phyloP scores from a whole-genome alignment of 2,888 invertebrate species.

The Diplolepis rosae region DNA sequence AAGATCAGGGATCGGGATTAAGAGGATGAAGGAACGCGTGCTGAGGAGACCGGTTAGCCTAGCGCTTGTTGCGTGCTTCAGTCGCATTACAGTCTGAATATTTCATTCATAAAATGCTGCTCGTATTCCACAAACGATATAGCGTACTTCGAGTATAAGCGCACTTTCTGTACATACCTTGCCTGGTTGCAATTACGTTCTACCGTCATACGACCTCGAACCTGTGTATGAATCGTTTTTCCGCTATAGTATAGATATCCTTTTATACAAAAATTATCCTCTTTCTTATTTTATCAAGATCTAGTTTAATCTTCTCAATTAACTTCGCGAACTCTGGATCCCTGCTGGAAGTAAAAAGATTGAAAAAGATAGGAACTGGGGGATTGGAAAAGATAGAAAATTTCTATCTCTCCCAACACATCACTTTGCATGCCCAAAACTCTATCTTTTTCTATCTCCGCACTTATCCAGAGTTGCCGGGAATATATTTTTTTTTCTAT shows the following conservation, averaged over 20 bases:
- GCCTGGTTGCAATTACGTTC: constrained; percentile 44
- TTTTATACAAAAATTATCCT: neutral
- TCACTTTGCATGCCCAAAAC: too few species aligned
- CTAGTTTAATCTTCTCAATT: neutral
- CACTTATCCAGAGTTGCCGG: too few species aligned
- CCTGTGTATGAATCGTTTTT: constrained; percentile 52
- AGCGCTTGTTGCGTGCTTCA: constrained; percentile 64
- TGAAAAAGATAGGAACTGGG: too few species aligned
- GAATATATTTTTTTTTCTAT: too few species aligned
- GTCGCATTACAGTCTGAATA: constrained; percentile 70
- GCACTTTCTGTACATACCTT: constrained; percentile 36
- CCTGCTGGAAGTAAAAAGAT: too few species aligned
- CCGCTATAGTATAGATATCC: constrained; percentile 43
- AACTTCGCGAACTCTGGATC: too few species aligned
- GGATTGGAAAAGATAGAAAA: too few species aligned
- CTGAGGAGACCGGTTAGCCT: constrained; percentile 51
- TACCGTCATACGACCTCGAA: constrained; percentile 43
- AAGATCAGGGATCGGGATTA: constrained; percentile 28
- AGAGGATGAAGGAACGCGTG: constrained; percentile 31
- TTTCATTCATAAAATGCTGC: constrained; percentile 71
- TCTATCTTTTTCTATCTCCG: too few species aligned
- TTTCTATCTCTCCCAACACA: too few species aligned
- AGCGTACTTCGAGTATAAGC: constrained; percentile 24
- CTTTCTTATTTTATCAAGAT: neutral
- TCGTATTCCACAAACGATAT: constrained; percentile 59